These are phyloP conservation scores for Lissocephala sabroskyi DNA, from an alignment of 2,888 invertebrate genomes.

Conservation along the genomic window DNA sequence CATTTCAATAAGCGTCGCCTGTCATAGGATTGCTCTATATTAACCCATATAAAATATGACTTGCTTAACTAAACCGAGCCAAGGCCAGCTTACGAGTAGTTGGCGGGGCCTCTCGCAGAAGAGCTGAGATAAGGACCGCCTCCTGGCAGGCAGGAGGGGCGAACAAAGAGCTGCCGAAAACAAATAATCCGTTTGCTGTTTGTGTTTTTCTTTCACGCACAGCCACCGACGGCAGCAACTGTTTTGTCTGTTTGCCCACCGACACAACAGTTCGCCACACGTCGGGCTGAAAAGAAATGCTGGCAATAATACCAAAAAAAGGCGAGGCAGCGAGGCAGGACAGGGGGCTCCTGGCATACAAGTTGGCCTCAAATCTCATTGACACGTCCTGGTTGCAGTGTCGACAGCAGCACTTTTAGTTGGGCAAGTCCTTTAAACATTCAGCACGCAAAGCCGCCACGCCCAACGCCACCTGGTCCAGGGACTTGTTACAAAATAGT, in stretches of 20 bases:
- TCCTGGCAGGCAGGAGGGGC: too few relatives aligned
- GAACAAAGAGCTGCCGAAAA: slow-evolving; percentile 56
- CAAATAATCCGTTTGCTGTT: slow-evolving; percentile 51
- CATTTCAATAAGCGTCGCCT: not conserved
- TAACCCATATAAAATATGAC: slow-evolving; percentile 2
- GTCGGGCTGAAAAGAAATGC: slow-evolving; percentile 40
- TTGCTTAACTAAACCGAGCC: not conserved
- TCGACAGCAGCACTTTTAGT: slow-evolving; percentile 38
- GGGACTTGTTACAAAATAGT: slow-evolving; percentile 21
- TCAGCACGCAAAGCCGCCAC: too few relatives aligned
- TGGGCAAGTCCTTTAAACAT: slow-evolving; percentile 34
- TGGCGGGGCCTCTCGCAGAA: not conserved
- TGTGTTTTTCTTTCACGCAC: slow-evolving; percentile 18
- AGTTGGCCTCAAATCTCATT: slow-evolving; percentile 50
- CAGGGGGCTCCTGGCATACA: slow-evolving; percentile 18
- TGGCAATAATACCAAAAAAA: slow-evolving; percentile 29
- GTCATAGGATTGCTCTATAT: not conserved
- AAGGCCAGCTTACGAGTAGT: not conserved
- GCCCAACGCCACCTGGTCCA: too few relatives aligned
- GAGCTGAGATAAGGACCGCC: too few relatives aligned
- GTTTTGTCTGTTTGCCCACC: slow-evolving; percentile 43
- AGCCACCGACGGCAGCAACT: not conserved
- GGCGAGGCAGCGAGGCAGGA: not conserved
- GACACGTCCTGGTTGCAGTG: slow-evolving; percentile 40
- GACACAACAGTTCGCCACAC: slow-evolving; percentile 33